Conservation (phyloP, 1,140 invertebrate species). For the Polyergus mexicanus region DNA sequence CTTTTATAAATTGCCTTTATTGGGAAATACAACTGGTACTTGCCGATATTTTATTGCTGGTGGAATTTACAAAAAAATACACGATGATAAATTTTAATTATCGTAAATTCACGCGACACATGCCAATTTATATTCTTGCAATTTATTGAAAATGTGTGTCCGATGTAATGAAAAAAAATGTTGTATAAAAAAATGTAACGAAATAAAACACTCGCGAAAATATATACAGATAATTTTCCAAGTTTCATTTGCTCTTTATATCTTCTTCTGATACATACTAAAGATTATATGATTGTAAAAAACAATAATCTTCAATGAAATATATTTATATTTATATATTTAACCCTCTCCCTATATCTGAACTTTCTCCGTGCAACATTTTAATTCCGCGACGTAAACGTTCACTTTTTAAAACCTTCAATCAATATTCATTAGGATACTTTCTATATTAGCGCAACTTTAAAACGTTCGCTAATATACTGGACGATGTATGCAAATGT, state of each 20-base stretch:
- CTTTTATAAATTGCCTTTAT: conserved; percentile 54
- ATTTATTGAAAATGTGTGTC: not conserved
- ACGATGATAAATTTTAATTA: conserved; percentile 18
- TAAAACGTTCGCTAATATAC: conserved; percentile 1
- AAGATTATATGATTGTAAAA: not conserved
- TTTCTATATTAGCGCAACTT: not conserved
- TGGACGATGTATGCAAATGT: conserved; percentile 34
- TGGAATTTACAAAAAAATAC: conserved; percentile 10
- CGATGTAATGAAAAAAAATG: conserved; percentile 1
- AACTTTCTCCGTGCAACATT: not conserved
- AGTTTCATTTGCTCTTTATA: not conserved
- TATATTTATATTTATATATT: too few species aligned
- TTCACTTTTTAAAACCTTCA: not conserved
- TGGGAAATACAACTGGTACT: conserved; percentile 28
- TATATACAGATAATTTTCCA: not conserved
- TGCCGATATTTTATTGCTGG: conserved; percentile 22
- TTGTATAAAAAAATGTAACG: not conserved
- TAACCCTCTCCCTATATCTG: too few species aligned
- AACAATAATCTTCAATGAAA: too few species aligned
- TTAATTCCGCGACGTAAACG: not conserved
- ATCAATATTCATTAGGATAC: conserved; percentile 45
- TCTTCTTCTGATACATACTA: not conserved
- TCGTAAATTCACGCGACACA: not conserved
- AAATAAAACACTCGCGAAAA: not conserved
- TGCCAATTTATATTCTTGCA: not conserved